Conservation (phyloP, 2,888 invertebrate species). For the Endotricha flammealis region DNA sequence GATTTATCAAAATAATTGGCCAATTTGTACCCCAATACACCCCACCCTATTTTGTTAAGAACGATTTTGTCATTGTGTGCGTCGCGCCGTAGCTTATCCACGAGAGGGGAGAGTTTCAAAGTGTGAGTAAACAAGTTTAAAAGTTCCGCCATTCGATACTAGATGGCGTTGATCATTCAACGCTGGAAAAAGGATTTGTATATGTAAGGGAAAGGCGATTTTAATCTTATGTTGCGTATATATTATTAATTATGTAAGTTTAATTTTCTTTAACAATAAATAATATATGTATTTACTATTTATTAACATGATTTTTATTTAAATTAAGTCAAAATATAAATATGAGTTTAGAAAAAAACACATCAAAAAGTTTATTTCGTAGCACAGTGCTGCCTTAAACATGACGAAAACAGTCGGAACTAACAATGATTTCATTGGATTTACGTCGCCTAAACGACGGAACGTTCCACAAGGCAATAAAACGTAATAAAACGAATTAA, state of each 20-base stretch:
- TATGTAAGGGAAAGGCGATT: neutral
- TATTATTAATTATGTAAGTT: neutral
- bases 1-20: neutral
- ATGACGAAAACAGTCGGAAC: constrained; percentile 45
- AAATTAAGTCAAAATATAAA: too few species aligned
- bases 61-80: constrained; percentile 28
- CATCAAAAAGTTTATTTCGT: neutral
- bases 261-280: neutral
- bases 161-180: constrained; percentile 54
- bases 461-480: constrained; percentile 38
- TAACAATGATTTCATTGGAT: constrained; percentile 30
- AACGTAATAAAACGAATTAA: constrained; percentile 42
- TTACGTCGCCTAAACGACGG: constrained; percentile 30
- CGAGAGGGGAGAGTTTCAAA: constrained; percentile 19
- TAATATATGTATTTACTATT: neutral
- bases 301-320: neutral
- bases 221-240: neutral
- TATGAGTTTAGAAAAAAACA: too few species aligned
- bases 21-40: neutral
- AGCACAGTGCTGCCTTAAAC: constrained; percentile 44
- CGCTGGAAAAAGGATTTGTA: neutral
- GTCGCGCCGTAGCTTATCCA: constrained; percentile 24
- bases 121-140: constrained; percentile 22
- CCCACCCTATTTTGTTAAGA: constrained; percentile 1
- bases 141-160: constrained; percentile 58